Percentiles rank a stretch among this genome's conserved stretches.
phyloP scores from a whole-genome alignment of 2,113 vertebrate genomes.

The Indri indri region DNA sequence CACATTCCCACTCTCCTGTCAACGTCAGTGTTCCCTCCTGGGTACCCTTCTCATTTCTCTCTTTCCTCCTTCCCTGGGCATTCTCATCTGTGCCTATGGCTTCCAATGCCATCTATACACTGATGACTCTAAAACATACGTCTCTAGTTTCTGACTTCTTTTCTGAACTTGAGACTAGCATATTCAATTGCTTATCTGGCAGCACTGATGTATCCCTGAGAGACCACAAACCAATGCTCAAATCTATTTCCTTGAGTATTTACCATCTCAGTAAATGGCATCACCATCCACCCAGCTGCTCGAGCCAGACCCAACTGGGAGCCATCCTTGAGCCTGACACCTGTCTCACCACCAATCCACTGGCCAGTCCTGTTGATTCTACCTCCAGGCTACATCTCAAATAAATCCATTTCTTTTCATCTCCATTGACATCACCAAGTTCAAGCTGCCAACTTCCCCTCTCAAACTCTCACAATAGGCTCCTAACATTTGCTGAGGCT shows the following conservation, averaged over 20 bases:
- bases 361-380: background rate
- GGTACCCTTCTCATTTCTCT: background rate
- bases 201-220: background rate
- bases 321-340: background rate
- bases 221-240: background rate
- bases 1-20: background rate
- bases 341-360: background rate
- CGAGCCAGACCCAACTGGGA: background rate
- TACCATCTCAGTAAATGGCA: background rate
- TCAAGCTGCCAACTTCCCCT: background rate
- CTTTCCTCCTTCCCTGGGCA: background rate
- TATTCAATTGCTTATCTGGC: background rate
- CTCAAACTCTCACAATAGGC: background rate
- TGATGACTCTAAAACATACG: background rate
- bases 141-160: background rate
- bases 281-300: background rate
- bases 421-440: background rate
- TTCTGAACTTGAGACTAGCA: background rate
- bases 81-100: background rate
- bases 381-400: background rate
- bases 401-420: background rate
- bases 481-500: background rate
- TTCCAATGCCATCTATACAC: background rate
- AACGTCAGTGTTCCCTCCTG: background rate
- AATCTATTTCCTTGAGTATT: background rate